Evolutionary conservation across 2,113 vertebrate genomes (phyloP).

Genomic region (Rissa tridactyla): DNA sequence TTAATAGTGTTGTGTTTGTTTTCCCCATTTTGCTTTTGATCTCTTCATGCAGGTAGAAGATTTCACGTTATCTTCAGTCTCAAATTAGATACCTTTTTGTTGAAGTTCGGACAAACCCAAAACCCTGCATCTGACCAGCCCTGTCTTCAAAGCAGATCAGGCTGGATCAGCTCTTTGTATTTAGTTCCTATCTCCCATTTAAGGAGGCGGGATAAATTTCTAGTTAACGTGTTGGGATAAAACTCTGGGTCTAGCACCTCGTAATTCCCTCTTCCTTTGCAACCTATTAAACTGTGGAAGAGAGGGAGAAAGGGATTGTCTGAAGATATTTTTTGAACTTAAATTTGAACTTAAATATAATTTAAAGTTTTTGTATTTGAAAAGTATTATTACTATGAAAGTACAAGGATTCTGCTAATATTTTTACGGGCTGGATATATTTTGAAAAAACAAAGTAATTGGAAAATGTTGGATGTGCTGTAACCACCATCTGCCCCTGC

Average conservation of each 20-base stretch:
- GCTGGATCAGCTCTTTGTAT: not conserved
- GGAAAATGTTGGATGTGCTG: slow-evolving; percentile 54
- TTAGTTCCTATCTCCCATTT: not conserved
- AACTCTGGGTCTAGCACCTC: not conserved
- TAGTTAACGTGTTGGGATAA: not conserved
- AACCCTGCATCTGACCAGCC: not conserved
- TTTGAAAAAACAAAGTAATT: slow-evolving; percentile 55
- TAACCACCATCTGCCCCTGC: slow-evolving; percentile 28
- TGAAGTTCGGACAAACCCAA: not conserved
- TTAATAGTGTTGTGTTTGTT: not conserved
- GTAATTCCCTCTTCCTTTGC: not conserved
- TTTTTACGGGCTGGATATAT: slow-evolving; percentile 39
- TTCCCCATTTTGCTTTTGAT: not conserved
- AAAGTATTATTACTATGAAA: not conserved
- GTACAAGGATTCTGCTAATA: not conserved
- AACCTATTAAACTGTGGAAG: not conserved
- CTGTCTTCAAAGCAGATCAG: not conserved
- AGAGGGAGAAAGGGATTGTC: not conserved
- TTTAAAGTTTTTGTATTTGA: not conserved
- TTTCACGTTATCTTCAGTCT: not conserved
- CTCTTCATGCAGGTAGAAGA: not conserved
- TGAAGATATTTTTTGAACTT: not conserved
- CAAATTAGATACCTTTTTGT: not conserved
- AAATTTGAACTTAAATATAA: not conserved
- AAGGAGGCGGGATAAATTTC: not conserved